Evolutionary conservation across 2,888 invertebrate genomes (phyloP).

Genomic region (Escarpia spicata): DNA sequence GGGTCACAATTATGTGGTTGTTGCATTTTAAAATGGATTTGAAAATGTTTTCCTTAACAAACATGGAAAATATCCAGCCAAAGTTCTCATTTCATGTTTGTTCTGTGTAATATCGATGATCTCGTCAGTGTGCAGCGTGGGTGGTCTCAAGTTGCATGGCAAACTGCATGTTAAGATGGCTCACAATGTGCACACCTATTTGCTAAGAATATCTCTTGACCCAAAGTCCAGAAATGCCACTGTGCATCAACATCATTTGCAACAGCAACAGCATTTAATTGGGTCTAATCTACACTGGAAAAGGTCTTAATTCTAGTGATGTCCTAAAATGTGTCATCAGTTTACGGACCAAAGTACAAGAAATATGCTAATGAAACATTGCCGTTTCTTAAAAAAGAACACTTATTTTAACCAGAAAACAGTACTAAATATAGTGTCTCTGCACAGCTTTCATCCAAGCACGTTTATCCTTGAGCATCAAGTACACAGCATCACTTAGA

Average conservation of each 20-base stretch:
- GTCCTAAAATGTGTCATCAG: neutral
- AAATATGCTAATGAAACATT: neutral
- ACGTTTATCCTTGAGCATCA: no score
- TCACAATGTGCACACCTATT: neutral
- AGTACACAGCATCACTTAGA: no score
- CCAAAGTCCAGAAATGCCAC: neutral
- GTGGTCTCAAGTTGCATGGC: neutral
- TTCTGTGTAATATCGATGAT: neutral
- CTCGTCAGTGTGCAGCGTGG: neutral
- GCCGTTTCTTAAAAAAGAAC: no score
- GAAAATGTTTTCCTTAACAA: neutral
- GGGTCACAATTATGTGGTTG: neutral
- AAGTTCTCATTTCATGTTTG: neutral
- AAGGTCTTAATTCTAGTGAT: neutral
- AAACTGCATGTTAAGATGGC: neutral
- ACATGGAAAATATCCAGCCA: neutral
- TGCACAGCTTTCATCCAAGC: no score
- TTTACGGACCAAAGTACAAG: neutral
- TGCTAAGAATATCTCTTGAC: neutral
- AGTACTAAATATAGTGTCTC: no score
- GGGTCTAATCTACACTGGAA: neutral
- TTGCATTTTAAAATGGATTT: neutral
- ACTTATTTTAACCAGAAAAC: no score
- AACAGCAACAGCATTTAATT: neutral
- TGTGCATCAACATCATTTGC: neutral